These are phyloP conservation scores for Gymnocephalus cernua DNA, from an alignment of 2,113 vertebrate genomes.

Conservation along the genomic window DNA sequence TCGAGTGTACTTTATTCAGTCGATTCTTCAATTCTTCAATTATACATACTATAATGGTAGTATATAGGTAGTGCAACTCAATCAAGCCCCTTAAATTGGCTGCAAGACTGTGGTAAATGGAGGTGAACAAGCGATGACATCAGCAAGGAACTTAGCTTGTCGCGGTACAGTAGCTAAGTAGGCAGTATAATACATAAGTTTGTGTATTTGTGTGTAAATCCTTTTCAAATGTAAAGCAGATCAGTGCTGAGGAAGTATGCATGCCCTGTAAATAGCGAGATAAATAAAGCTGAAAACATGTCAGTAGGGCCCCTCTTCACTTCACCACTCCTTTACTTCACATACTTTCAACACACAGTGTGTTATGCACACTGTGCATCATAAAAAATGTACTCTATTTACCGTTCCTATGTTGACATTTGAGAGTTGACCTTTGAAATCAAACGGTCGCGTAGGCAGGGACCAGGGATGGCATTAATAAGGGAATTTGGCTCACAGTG, in stretches of 20 bases:
- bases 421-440: conserved; percentile 84
- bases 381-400: conserved; percentile 80
- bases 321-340: conserved; percentile 18
- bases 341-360: conserved; percentile 47
- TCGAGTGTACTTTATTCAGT: neutral
- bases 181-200: neutral
- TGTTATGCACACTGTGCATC: conserved; percentile 33
- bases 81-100: no score
- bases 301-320: neutral
- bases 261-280: neutral
- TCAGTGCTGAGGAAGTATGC: neutral
- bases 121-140: no score
- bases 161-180: no score
- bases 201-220: neutral
- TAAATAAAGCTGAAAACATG: neutral
- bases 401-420: conserved; percentile 82
- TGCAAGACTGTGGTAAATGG: no score
- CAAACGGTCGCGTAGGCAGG: conserved; percentile 72
- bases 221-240: neutral
- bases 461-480: conserved; percentile 81
- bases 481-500: conserved; percentile 81
- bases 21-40: neutral
- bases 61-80: neutral
- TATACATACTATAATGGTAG: neutral
- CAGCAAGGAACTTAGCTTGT: no score